phyloP scores from a whole-genome alignment of 2,888 invertebrate genomes.

The Agrochola lota region DNA sequence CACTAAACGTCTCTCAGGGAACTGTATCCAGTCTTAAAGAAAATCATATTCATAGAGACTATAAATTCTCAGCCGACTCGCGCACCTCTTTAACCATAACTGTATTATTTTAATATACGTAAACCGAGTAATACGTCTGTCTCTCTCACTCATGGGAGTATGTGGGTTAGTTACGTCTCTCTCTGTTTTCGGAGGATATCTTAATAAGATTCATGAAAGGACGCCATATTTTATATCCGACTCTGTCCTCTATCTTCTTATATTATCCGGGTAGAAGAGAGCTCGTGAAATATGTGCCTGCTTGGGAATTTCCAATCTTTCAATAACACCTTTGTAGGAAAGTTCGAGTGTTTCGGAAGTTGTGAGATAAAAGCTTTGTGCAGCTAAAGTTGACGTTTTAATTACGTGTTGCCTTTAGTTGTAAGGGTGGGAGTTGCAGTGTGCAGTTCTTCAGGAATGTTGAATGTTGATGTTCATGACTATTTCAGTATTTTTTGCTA shows the following conservation, averaged over 20 bases:
- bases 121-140: conserved; percentile 80
- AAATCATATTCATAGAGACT: conserved; percentile 89
- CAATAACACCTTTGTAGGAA: conserved; percentile 87
- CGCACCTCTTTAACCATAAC: conserved; percentile 88
- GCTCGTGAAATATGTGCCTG: conserved; percentile 89
- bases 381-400: conserved; percentile 59
- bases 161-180: conserved; percentile 75
- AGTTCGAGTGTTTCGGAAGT: conserved; percentile 80
- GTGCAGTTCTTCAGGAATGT: conserved; percentile 2
- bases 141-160: conserved; percentile 66
- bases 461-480: neutral
- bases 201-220: conserved; percentile 96
- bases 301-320: conserved; percentile 90
- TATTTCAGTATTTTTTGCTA: neutral
- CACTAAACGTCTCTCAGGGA: conserved; percentile 82
- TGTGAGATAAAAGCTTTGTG: conserved; percentile 71
- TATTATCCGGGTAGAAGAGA: conserved; percentile 89
- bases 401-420: conserved; percentile 43
- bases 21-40: conserved; percentile 87
- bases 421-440: conserved; percentile 8
- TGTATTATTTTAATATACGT: conserved; percentile 90
- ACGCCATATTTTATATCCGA: conserved; percentile 95
- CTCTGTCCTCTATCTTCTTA: conserved; percentile 91
- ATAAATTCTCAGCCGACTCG: conserved; percentile 85
- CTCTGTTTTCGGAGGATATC: conserved; percentile 92